phyloP scores from a whole-genome alignment of 1,140 invertebrate genomes.

The Aphis craccivora region DNA sequence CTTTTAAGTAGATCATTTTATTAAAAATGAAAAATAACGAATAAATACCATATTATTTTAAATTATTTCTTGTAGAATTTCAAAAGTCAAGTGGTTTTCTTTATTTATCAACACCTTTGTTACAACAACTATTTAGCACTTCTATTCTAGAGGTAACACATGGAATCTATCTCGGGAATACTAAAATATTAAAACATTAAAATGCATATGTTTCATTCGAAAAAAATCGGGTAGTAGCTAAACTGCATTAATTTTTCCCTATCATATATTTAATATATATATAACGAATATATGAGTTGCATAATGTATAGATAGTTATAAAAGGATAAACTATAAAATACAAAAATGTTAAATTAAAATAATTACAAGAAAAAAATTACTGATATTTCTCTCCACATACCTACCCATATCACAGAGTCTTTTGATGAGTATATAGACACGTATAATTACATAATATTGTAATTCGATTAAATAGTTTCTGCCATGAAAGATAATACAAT shows the following conservation, averaged over 20 bases:
- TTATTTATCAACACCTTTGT: not conserved
- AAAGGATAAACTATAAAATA: too few species aligned
- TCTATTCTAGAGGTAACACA: too few species aligned
- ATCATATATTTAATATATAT: too few species aligned
- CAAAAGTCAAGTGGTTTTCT: not conserved
- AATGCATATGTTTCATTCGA: too few species aligned
- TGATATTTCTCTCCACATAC: not conserved
- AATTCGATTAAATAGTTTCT: not conserved
- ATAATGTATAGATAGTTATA: too few species aligned
- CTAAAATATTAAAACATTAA: too few species aligned
- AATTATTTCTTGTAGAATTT: not conserved
- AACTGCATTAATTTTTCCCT: too few species aligned
- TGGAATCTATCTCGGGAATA: too few species aligned
- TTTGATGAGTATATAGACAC: not conserved
- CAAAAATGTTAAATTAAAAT: too few species aligned
- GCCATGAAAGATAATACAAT: not conserved
- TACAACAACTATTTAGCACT: not conserved
- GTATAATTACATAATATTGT: not conserved
- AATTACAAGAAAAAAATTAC: not conserved
- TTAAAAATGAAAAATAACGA: not conserved
- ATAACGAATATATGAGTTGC: too few species aligned
- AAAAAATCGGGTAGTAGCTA: too few species aligned
- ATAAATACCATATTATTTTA: not conserved
- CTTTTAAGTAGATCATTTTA: not conserved
- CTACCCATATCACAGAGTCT: too few species aligned